Percentiles rank a stretch among this genome's conserved stretches.
These are phyloP conservation scores for Teleogryllus oceanicus DNA, from an alignment of 2,888 invertebrate species.

Conservation along the genomic window DNA sequence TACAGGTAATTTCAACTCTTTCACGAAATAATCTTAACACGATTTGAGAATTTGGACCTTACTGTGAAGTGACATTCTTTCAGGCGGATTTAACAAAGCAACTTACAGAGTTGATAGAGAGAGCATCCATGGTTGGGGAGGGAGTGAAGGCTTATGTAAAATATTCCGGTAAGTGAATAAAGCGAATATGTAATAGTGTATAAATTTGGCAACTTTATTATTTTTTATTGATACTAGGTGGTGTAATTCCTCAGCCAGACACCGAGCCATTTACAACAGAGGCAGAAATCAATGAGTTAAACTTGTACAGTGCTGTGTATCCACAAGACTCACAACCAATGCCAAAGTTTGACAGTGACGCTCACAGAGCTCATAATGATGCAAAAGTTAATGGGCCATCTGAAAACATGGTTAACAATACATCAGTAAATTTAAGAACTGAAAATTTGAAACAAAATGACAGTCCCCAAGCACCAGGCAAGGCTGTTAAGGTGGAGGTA, in stretches of 20 bases:
- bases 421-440: no score
- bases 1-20: background rate
- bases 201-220: background rate
- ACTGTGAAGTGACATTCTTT: background rate
- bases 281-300: background rate
- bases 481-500: no score
- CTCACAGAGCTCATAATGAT: no score
- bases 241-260: background rate
- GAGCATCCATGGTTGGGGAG: conserved; percentile 65
- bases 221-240: background rate
- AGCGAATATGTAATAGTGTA: background rate
- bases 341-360: no score
- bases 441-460: no score
- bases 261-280: background rate
- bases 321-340: no score
- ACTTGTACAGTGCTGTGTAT: background rate
- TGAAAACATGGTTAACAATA: no score
- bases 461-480: no score
- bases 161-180: conserved; percentile 38
- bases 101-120: conserved; percentile 58
- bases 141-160: conserved; percentile 63
- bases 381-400: no score
- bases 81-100: conserved; percentile 48
- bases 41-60: background rate
- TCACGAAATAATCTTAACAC: background rate